These are phyloP conservation scores for Lota lota DNA, from an alignment of 2,113 vertebrate genomes.

Conservation along the genomic window DNA sequence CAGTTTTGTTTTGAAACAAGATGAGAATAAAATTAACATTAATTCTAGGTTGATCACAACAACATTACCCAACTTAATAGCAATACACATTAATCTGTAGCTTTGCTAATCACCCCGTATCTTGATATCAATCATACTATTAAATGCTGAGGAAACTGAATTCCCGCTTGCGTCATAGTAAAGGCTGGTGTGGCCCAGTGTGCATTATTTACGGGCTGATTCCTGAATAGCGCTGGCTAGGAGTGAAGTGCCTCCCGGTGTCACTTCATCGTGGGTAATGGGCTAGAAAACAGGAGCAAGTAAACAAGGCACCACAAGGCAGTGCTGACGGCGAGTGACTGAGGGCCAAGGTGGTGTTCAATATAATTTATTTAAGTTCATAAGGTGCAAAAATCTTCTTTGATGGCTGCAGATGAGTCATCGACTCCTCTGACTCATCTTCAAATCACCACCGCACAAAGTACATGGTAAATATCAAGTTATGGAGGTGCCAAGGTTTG, in stretches of 20 bases:
- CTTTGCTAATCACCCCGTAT: conserved; percentile 62
- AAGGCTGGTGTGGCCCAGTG: conserved; percentile 18
- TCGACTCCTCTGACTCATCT: conserved; percentile 29
- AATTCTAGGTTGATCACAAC: conserved; percentile 46
- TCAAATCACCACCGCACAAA: conserved; percentile 33
- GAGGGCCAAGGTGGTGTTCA: conserved; percentile 43
- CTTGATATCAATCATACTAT: conserved; percentile 44
- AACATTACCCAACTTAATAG: conserved; percentile 63
- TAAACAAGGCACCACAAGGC: conserved; percentile 35
- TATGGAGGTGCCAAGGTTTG: no score
- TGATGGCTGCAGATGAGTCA: conserved; percentile 36
- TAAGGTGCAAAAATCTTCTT: conserved; percentile 46
- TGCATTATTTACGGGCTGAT: conserved; percentile 40
- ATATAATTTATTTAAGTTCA: conserved; percentile 51
- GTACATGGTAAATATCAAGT: no score
- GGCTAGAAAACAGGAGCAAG: conserved; percentile 33
- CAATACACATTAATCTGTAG: conserved; percentile 26
- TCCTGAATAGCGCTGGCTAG: conserved; percentile 24
- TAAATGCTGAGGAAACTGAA: conserved; percentile 24
- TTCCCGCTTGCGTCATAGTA: conserved; percentile 24
- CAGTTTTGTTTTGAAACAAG: conserved; percentile 9
- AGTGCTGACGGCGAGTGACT: conserved; percentile 38
- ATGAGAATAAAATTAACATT: conserved; percentile 28
- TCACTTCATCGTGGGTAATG: conserved; percentile 59
- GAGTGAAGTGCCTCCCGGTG: conserved; percentile 38